Evolutionary conservation across 1,140 invertebrate genomes (phyloP).

Genomic region (Caenorhabditis latens): DNA sequence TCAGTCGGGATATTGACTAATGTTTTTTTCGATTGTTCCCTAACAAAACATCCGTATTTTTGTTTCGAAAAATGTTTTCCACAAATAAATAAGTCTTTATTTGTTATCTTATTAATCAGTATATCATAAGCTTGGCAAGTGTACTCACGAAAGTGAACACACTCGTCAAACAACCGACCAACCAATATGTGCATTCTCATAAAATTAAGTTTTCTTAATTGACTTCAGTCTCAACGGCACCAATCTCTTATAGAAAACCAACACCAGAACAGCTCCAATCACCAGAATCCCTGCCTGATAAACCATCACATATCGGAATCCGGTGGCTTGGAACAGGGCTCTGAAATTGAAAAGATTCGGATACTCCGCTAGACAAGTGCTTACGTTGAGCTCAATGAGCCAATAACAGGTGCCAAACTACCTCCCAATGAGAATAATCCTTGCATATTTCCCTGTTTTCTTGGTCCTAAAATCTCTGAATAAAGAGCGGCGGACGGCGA

Average conservation of each 20-base stretch:
- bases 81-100: no score
- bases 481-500: slow-evolving; percentile 62
- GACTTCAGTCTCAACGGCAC: slow-evolving; percentile 57
- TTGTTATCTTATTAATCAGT: no score
- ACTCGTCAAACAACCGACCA: not conserved
- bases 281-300: slow-evolving; percentile 41
- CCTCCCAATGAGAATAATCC: slow-evolving; percentile 64
- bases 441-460: slow-evolving; percentile 65
- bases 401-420: slow-evolving; percentile 58
- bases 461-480: slow-evolving; percentile 66
- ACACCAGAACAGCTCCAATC: slow-evolving; percentile 54
- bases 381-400: slow-evolving; percentile 62
- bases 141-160: no score
- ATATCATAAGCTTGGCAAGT: no score
- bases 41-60: no score
- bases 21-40: no score
- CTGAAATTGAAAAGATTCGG: slow-evolving; percentile 38
- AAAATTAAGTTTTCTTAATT: slow-evolving; percentile 14
- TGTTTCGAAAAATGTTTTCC: no score
- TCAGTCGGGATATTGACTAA: no score
- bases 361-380: not conserved
- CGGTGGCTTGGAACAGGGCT: slow-evolving; percentile 62
- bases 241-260: slow-evolving; percentile 57
- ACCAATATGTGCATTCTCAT: not conserved
- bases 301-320: slow-evolving; percentile 56